phyloP scores from a whole-genome alignment of 2,888 invertebrate species.

The Aleiodes testaceus region DNA sequence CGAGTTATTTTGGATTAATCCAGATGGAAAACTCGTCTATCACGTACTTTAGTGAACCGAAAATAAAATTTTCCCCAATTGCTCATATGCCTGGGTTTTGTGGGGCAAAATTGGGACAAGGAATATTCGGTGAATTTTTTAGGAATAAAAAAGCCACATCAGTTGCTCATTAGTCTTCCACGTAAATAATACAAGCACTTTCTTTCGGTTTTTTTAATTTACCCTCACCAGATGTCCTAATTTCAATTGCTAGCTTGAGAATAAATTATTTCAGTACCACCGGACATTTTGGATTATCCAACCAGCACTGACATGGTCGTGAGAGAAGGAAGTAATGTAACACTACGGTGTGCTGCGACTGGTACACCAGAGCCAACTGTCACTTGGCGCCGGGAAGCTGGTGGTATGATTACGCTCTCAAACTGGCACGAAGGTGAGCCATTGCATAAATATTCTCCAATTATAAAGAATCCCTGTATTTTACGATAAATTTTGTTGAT shows the following conservation, averaged over 20 bases:
- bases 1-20: constrained; percentile 15
- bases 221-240: neutral
- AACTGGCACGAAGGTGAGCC: constrained; percentile 65
- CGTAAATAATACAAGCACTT: too few species aligned
- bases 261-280: constrained; percentile 79
- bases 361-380: constrained; percentile 90
- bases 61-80: neutral
- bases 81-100: neutral
- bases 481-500: constrained; percentile 12
- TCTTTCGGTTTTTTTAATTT: neutral
- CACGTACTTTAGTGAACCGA: constrained; percentile 13
- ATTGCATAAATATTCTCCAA: constrained; percentile 44
- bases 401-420: constrained; percentile 75
- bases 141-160: too few species aligned
- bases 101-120: neutral
- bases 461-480: neutral
- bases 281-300: constrained; percentile 89
- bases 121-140: too few species aligned
- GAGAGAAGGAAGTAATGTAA: constrained; percentile 89
- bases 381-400: constrained; percentile 89
- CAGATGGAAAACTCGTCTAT: constrained; percentile 23
- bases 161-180: too few species aligned
- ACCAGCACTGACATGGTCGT: constrained; percentile 91
- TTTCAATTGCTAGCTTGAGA: constrained; percentile 2
- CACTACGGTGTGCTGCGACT: constrained; percentile 88